Evolutionary conservation across 2,113 vertebrate genomes (phyloP).

Genomic region (Heterochromis multidens): DNA sequence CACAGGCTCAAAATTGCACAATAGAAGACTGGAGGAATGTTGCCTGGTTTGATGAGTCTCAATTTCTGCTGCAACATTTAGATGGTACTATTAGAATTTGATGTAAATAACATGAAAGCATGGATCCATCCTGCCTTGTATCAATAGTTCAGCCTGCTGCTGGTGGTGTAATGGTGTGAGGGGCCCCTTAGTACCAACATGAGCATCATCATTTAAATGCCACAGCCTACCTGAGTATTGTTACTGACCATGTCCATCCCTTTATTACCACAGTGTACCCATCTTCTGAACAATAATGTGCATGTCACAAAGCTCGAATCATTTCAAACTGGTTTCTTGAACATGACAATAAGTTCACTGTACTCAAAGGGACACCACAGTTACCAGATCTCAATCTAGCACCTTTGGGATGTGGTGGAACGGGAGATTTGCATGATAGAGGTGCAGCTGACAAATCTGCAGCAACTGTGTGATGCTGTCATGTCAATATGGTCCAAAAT

Average conservation of each 20-base stretch:
- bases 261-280: too few relatives aligned
- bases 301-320: neutral
- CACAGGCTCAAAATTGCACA: neutral
- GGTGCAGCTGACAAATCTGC: neutral
- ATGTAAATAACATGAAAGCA: neutral
- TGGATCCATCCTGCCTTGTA: neutral
- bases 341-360: neutral
- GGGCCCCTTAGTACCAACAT: too few relatives aligned
- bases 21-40: neutral
- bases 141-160: neutral
- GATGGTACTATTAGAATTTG: neutral
- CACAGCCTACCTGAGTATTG: too few relatives aligned
- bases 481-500: neutral
- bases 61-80: neutral
- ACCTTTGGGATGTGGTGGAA: neutral
- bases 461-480: neutral
- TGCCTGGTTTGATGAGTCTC: too few relatives aligned
- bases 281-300: neutral
- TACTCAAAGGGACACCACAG: neutral
- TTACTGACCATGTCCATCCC: too few relatives aligned
- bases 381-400: neutral
- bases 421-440: neutral
- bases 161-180: neutral
- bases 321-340: neutral
- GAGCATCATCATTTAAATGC: too few relatives aligned